phyloP scores from a whole-genome alignment of 2,888 invertebrate genomes.

The Pristionchus exspectatus region DNA sequence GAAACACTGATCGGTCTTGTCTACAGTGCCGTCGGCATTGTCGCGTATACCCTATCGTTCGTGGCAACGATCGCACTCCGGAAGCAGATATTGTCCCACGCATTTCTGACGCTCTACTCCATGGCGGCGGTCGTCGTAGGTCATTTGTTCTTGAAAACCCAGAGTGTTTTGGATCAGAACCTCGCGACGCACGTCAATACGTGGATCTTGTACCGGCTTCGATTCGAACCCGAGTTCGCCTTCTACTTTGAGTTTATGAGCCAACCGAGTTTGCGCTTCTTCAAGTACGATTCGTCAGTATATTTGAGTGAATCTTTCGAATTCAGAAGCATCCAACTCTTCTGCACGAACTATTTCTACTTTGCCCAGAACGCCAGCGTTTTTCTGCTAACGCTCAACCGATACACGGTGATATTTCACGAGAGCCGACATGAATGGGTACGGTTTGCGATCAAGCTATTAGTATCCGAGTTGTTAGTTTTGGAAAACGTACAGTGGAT shows the following conservation, averaged over 20 bases:
- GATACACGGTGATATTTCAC: neutral
- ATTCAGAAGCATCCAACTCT: neutral
- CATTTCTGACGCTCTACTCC: neutral
- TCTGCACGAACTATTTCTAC: conserved; percentile 3
- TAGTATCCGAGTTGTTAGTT: neutral
- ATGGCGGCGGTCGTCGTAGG: neutral
- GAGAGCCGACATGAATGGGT: neutral
- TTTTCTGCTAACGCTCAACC: neutral
- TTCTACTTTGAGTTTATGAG: neutral
- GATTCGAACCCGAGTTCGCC: neutral
- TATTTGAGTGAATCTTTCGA: neutral
- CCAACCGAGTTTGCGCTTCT: neutral
- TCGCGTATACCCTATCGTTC: neutral
- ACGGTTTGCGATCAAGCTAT: neutral
- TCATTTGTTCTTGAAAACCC: too few relatives aligned
- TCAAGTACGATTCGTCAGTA: neutral
- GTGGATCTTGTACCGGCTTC: neutral
- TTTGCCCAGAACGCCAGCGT: neutral
- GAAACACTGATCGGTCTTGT: neutral
- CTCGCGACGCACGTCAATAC: neutral
- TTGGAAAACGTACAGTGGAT: neutral
- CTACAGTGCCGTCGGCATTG: neutral
- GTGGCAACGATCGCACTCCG: neutral
- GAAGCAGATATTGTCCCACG: neutral
- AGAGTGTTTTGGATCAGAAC: neutral